phyloP scores from a whole-genome alignment of 2,888 invertebrate species.

The Pterobdella sp. region DNA sequence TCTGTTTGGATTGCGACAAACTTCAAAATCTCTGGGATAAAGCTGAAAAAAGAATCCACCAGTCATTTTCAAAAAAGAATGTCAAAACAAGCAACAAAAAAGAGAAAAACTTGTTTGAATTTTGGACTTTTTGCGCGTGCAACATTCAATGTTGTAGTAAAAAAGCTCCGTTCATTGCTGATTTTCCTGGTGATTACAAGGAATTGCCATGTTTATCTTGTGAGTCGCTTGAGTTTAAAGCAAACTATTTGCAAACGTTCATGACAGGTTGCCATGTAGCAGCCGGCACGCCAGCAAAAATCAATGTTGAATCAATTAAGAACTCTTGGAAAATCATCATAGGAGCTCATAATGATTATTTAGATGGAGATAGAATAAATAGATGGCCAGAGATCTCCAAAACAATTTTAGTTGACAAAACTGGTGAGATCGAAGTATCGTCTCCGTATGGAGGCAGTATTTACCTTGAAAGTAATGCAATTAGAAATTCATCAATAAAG shows the following conservation, averaged over 20 bases:
- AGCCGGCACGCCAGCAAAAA: slow-evolving; percentile 16
- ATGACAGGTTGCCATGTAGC: slow-evolving; percentile 36
- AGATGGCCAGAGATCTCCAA: slow-evolving; percentile 33
- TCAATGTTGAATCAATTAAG: not conserved
- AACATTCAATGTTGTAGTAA: not conserved
- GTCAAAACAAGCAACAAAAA: not conserved
- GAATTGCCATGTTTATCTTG: slow-evolving; percentile 20
- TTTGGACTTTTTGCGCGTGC: not conserved
- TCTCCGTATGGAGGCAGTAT: slow-evolving; percentile 33
- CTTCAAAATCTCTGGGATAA: slow-evolving; percentile 13
- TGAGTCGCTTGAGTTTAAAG: slow-evolving; percentile 29
- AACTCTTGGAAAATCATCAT: slow-evolving; percentile 35
- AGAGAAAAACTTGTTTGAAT: not conserved
- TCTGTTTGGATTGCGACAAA: not conserved
- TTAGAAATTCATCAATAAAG: not conserved
- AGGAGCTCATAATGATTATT: slow-evolving; percentile 38
- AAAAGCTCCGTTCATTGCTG: slow-evolving; percentile 36
- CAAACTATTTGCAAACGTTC: slow-evolving; percentile 27
- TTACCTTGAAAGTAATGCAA: slow-evolving; percentile 29
- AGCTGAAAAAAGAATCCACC: not conserved
- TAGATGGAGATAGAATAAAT: slow-evolving; percentile 19
- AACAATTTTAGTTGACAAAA: not conserved
- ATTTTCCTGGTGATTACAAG: slow-evolving; percentile 39
- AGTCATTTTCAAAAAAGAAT: not conserved
- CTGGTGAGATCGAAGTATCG: not conserved